Percentiles rank a stretch among this genome's conserved stretches.
Conservation (phyloP, 2,797 vertebrate genomes). For the Rhabdomys pumilio region DNA sequence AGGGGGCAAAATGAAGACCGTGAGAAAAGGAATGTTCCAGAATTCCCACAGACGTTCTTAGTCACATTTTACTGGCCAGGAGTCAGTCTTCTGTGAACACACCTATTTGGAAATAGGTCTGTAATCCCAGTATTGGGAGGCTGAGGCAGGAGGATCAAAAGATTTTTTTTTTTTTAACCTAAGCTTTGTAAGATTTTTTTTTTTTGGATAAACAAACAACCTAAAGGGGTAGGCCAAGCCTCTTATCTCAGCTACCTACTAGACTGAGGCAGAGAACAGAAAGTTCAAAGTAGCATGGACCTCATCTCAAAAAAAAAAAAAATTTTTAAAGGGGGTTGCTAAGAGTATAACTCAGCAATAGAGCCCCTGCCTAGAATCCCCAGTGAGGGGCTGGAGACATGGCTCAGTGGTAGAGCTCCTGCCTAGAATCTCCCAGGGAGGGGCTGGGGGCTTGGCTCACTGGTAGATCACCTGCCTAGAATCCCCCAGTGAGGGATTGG, state of each 20-base stretch:
- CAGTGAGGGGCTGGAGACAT: no score
- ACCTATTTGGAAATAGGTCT: neutral
- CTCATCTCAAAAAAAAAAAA: neutral
- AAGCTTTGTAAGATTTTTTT: neutral
- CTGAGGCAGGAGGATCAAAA: neutral
- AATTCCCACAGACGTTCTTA: neutral
- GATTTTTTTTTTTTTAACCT: neutral
- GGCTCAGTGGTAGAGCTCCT: neutral
- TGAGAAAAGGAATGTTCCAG: neutral
- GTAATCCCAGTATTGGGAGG: neutral
- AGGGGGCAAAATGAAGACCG: neutral
- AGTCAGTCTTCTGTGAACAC: neutral
- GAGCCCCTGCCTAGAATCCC: neutral
- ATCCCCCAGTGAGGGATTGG: neutral
- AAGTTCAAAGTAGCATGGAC: neutral
- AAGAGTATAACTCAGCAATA: no score
- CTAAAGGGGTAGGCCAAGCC: neutral
- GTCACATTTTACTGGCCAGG: neutral
- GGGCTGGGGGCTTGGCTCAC: neutral
- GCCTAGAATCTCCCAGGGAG: neutral
- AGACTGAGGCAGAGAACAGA: neutral
- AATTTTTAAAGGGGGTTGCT: neutral
- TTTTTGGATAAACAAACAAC: neutral
- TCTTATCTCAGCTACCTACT: neutral
- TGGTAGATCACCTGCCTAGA: neutral